Base-by-base conservation (phyloP, 1,140 invertebrate species). In the Leguminivora glycinivorella region DNA sequence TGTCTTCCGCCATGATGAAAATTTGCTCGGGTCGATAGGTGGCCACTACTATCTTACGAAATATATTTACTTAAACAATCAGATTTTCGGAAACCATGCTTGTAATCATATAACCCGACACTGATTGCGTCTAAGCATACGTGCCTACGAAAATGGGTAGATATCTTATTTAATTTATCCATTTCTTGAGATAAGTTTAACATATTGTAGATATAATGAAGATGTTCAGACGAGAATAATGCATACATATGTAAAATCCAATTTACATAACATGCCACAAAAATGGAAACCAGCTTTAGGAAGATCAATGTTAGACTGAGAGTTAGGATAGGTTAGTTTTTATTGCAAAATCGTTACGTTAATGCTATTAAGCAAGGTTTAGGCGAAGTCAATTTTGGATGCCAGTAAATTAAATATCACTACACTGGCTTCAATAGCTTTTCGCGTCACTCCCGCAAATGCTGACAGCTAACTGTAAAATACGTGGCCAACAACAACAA, bases 1-100 rank as follows among this genome's bases (percentile, higher is more conserved):
- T n/a, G 58, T 63, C 58, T 63, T 63, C 58, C 58, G 58, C 58
- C 26, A 63, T 63, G 58, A 63, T 29, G 58, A 63, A 63, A 63
- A 63, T 26, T 43, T n/a, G n/a, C 40, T 43, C 4, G 40, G 40
- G 40, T 43, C 40, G 40, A 43, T 43, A 43, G 40, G 40, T 43
- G 40, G 40, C n/a, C 4, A 43, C 14, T 43, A n/a, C 14, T n/a
- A 43, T n/a, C 14, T 43, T 43, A 43, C 40, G n/a, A 43, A 43
- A 43, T 17, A 38, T 43, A 43, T 17, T 43, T 43, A 38, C 34
- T 38, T 12, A 38, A 38, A 38, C 34, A 38, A 43, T 43, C 5
- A 43, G 40, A 43, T 43, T 43, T 43, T 17, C n/a, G 14, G 6
- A 43, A 43, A 43, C n/a, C 4, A 7, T 5, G 40, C 40, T 43